Evolutionary conservation across 2,888 invertebrate species (phyloP).

Genomic region (Liopterus haemorrhoidalis): DNA sequence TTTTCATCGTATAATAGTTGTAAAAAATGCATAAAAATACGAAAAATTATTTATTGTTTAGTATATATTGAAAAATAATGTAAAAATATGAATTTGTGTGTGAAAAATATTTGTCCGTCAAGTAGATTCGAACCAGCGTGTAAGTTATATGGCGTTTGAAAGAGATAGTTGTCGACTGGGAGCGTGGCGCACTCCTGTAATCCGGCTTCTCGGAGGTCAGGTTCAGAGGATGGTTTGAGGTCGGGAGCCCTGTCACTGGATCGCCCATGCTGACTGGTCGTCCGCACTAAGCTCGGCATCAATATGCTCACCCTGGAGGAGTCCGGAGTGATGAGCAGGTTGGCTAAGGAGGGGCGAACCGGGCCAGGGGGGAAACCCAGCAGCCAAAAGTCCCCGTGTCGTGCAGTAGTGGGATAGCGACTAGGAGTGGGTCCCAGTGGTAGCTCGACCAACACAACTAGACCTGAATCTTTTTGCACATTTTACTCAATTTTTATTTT

Average conservation of each 20-base stretch:
- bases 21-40: no score
- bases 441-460: conserved; percentile 18
- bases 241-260: conserved; percentile 66
- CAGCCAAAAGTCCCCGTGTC: conserved; percentile 99
- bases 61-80: no score
- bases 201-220: conserved; percentile 94
- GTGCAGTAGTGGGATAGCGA: conserved; percentile 98
- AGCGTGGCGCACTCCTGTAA: conserved; percentile 98
- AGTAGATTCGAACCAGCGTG: no score
- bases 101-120: no score
- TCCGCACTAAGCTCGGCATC: conserved; percentile 96
- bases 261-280: conserved; percentile 81
- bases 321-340: conserved; percentile 77
- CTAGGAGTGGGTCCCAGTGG: conserved; percentile 60
- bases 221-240: conserved; percentile 88
- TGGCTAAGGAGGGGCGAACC: conserved; percentile 94
- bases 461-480: conserved; percentile 20
- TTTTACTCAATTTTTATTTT: no score
- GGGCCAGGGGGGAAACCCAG: conserved; percentile 99
- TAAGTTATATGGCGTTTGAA: background rate
- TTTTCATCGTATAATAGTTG: no score
- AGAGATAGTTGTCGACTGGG: conserved; percentile 56
- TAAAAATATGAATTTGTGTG: no score
- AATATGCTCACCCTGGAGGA: conserved; percentile 90
- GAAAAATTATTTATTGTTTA: no score